phyloP scores from a whole-genome alignment of 92 coral and sea anemone genomes.

The Porites cylindrica region DNA sequence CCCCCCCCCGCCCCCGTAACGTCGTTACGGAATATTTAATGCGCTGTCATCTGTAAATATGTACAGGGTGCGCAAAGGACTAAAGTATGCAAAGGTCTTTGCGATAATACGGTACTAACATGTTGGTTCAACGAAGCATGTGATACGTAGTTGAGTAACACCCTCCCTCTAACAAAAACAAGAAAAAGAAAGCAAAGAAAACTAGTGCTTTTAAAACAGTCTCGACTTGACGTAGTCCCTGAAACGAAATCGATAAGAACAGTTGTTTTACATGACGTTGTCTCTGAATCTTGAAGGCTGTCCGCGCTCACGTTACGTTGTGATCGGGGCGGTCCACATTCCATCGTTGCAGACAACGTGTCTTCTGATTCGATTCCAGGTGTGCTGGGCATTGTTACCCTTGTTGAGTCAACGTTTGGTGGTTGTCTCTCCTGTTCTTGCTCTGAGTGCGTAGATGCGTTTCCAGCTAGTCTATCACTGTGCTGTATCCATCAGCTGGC shows the following conservation, averaged over 20 bases:
- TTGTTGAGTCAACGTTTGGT: too few relatives aligned
- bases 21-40: background rate
- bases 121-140: background rate
- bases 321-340: background rate
- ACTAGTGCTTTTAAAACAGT: background rate
- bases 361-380: background rate
- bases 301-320: background rate
- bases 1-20: too few relatives aligned
- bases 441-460: too few relatives aligned
- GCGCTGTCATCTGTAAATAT: background rate
- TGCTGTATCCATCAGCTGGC: too few relatives aligned
- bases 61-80: background rate
- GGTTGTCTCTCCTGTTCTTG: too few relatives aligned
- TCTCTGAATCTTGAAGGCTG: slow-evolving; percentile 3
- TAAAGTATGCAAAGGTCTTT: background rate
- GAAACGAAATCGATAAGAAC: background rate
- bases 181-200: background rate
- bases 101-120: background rate
- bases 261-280: background rate
- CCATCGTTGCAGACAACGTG: too few relatives aligned
- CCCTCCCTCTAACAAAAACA: background rate
- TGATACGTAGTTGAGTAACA: background rate
- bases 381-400: background rate
- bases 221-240: background rate
- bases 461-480: too few relatives aligned